A percentile compares a stretch with the other conserved stretches of the same genome.
These are phyloP conservation scores for Azorinus chamasolen DNA, from an alignment of 2,888 invertebrate genomes.

Conservation along the genomic window DNA sequence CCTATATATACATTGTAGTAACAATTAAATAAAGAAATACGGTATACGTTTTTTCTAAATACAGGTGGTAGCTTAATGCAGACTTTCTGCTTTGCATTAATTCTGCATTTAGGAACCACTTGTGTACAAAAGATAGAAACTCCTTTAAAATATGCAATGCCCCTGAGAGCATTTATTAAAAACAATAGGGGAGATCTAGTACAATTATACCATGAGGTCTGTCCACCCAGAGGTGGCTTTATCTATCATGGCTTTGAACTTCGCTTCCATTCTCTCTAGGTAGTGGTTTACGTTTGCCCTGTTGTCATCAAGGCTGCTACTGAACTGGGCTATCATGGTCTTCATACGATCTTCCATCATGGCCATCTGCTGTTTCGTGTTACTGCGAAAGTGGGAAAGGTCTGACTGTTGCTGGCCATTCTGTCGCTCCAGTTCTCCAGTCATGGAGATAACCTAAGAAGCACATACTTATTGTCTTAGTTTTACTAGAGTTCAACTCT, in stretches of 20 bases:
- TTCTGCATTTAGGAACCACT: too few species aligned
- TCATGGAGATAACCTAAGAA: slow-evolving; percentile 59
- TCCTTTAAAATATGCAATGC: too few species aligned
- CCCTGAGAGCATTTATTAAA: too few species aligned
- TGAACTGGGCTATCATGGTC: slow-evolving; percentile 75
- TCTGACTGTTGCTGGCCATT: slow-evolving; percentile 73
- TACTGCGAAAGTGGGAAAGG: slow-evolving; percentile 77
- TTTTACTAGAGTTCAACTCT: too few species aligned
- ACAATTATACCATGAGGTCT: slow-evolving; percentile 70
- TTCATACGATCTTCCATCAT: slow-evolving; percentile 80
- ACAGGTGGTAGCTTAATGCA: too few species aligned
- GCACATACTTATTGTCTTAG: too few species aligned
- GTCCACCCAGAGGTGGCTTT: slow-evolving; percentile 72
- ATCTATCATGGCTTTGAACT: slow-evolving; percentile 77
- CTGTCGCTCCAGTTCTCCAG: slow-evolving; percentile 73
- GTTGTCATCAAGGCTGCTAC: slow-evolving; percentile 70
- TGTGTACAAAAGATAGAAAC: too few species aligned
- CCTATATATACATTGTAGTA: too few species aligned
- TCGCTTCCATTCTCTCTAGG: slow-evolving; percentile 80
- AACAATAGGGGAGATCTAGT: too few species aligned
- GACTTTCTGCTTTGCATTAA: too few species aligned
- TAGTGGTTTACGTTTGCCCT: slow-evolving; percentile 73
- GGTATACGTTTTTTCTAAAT: too few species aligned
- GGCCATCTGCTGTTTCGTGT: slow-evolving; percentile 77
- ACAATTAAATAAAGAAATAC: too few species aligned